phyloP scores from a whole-genome alignment of 2,888 invertebrate species.

The Protophormia terraenovae region DNA sequence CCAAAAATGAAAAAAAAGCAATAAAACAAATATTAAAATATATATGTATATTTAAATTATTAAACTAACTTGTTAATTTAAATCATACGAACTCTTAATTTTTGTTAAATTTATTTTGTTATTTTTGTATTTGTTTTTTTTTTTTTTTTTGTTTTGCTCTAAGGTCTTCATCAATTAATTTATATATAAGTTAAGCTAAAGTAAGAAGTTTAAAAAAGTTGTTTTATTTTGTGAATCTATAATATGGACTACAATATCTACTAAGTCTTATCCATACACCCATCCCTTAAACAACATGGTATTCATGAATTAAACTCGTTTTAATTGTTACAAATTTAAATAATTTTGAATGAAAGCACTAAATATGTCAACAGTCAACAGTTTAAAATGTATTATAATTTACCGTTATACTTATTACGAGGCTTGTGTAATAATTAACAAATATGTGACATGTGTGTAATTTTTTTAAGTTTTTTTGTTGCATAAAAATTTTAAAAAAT shows the following conservation, averaged over 20 bases:
- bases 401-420: background rate
- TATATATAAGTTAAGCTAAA: background rate
- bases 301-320: background rate
- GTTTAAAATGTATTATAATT: background rate
- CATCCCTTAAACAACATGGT: constrained; percentile 9
- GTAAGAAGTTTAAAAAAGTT: background rate
- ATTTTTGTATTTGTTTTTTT: background rate
- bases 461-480: background rate
- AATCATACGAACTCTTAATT: background rate
- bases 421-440: background rate
- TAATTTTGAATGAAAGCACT: background rate
- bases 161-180: background rate
- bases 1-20: background rate
- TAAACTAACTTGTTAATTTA: background rate
- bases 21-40: constrained; percentile 1
- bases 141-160: background rate
- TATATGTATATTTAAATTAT: background rate
- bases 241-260: too few species aligned
- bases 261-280: background rate
- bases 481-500: too few species aligned
- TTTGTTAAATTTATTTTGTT: background rate
- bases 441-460: too few species aligned
- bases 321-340: background rate
- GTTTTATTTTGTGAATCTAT: background rate
- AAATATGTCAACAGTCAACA: background rate